Conservation (phyloP, 1,140 invertebrate genomes). For the Aphaenogaster ashmeadi region DNA sequence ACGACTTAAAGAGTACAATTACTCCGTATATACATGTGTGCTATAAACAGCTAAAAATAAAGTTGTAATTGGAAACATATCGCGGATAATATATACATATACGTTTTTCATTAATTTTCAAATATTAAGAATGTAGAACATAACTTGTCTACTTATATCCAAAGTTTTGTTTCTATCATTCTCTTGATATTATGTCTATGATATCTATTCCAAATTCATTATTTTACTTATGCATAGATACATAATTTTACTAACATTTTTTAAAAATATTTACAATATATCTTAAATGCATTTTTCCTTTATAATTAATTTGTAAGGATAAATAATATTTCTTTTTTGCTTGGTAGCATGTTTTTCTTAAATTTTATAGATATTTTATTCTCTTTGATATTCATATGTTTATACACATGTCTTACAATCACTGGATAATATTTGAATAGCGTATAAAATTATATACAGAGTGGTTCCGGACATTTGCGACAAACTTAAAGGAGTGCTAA, state of each 20-base stretch:
- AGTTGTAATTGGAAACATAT: not conserved
- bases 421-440: conserved; percentile 9
- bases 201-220: conserved; percentile 9
- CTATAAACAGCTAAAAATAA: conserved; percentile 5
- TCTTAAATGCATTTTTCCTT: not conserved
- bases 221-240: not conserved
- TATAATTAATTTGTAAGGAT: not conserved
- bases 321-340: not conserved
- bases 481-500: too few relatives aligned
- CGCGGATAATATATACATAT: not conserved
- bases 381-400: not conserved
- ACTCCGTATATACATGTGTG: not conserved
- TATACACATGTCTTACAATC: not conserved
- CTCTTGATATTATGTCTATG: not conserved
- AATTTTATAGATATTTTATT: not conserved
- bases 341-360: not conserved
- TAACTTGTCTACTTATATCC: not conserved
- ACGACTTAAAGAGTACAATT: conserved; percentile 4
- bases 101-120: not conserved
- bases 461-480: too few relatives aligned
- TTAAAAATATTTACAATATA: too few relatives aligned
- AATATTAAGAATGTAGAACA: not conserved
- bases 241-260: not conserved
- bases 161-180: not conserved
- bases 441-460: not conserved